Conservation (phyloP, 2,797 vertebrate genomes). For the Sandelia bainsii region DNA sequence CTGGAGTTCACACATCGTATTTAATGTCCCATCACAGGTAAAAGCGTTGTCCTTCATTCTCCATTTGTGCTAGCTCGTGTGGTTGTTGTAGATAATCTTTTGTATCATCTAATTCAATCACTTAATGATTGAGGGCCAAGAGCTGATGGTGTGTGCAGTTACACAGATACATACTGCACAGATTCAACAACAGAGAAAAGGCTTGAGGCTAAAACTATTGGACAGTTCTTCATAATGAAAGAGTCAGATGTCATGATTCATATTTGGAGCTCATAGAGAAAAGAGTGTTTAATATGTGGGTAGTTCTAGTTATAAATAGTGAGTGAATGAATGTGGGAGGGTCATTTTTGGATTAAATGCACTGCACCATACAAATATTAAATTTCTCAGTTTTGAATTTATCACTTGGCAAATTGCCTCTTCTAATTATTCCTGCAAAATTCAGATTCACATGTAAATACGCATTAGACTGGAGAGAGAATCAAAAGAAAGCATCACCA, state of each 20-base stretch:
- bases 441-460: conserved; percentile 42
- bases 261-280: background rate
- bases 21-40: too few species aligned
- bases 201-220: background rate
- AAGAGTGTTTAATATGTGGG: background rate
- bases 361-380: conserved; percentile 16
- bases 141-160: background rate
- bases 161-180: background rate
- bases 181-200: too few species aligned
- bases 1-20: too few species aligned
- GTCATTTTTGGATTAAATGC: conserved; percentile 33
- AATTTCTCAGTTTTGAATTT: conserved; percentile 20
- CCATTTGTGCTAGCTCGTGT: background rate
- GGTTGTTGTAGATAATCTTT: conserved; percentile 10
- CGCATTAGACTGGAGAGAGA: conserved; percentile 38
- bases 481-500: conserved; percentile 43
- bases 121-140: background rate
- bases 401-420: conserved; percentile 25
- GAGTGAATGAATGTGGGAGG: background rate
- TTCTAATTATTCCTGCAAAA: conserved; percentile 45
- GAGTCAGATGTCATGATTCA: background rate
- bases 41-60: background rate
- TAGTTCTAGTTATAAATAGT: background rate
- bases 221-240: background rate
- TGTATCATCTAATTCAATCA: conserved; percentile 10